Percentiles rank a stretch among this genome's conserved stretches.
phyloP scores from a whole-genome alignment of 2,797 vertebrate genomes.

The Harpagifer antarcticus region DNA sequence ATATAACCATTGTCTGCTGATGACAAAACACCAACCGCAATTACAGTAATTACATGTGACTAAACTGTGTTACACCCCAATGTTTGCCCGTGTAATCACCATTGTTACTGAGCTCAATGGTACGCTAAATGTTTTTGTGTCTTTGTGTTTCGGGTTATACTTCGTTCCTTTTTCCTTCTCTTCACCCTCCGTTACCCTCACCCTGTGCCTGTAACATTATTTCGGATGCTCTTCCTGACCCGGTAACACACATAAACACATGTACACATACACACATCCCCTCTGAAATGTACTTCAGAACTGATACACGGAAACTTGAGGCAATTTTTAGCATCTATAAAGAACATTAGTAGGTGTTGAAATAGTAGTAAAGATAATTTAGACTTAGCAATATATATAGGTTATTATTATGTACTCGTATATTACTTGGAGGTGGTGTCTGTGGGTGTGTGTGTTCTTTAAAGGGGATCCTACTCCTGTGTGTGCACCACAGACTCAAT shows the following conservation, averaged over 20 bases:
- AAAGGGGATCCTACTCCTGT: constrained; percentile 61
- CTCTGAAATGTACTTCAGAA: background rate
- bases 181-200: background rate
- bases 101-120: constrained; percentile 10
- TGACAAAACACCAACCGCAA: constrained; percentile 8
- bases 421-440: constrained; percentile 6
- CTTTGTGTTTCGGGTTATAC: constrained; percentile 3
- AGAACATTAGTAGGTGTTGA: background rate
- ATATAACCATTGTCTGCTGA: constrained; percentile 27
- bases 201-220: constrained; percentile 34
- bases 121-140: background rate
- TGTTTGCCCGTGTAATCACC: constrained; percentile 11
- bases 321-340: constrained; percentile 4
- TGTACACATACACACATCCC: constrained; percentile 30
- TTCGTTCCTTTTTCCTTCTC: background rate
- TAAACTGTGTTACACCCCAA: constrained; percentile 10
- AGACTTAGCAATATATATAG: background rate
- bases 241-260: constrained; percentile 58
- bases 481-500: constrained; percentile 30
- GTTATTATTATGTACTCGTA: background rate
- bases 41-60: constrained; percentile 43
- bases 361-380: background rate
- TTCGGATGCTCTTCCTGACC: constrained; percentile 46
- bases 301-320: constrained; percentile 47
- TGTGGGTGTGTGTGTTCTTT: constrained; percentile 23